Conservation (phyloP, 2,797 vertebrate species). For the Gadopsis bispinosus region DNA sequence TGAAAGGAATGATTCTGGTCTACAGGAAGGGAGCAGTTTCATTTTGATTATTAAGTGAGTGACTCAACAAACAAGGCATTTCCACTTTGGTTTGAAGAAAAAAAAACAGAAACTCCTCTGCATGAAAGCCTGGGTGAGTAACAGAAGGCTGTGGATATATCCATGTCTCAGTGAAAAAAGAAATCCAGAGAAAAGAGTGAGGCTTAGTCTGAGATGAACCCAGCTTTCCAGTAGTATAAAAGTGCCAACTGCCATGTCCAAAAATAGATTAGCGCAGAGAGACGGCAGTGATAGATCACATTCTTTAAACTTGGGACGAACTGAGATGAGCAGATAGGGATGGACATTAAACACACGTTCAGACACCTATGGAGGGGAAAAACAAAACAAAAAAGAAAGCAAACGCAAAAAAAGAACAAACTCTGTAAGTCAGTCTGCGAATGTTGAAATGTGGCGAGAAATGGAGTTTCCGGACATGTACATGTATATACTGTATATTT, state of each 20-base stretch:
- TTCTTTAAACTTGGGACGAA: not conserved
- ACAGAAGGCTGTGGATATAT: conserved; percentile 1
- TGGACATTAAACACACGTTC: conserved; percentile 18
- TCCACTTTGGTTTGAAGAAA: not conserved
- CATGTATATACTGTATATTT: not conserved
- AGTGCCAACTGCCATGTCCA: not conserved
- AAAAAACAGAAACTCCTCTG: not conserved
- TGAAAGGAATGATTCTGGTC: not conserved
- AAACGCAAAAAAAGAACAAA: not conserved
- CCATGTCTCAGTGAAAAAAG: conserved; percentile 13
- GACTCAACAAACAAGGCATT: not conserved
- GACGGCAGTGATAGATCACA: not conserved
- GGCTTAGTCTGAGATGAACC: conserved; percentile 26
- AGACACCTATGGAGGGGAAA: not conserved
- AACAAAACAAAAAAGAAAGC: not conserved
- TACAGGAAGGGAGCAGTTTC: not conserved
- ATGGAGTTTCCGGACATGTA: not conserved
- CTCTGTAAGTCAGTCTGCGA: too few species aligned
- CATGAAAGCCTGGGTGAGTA: conserved; percentile 17
- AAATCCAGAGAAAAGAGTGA: conserved; percentile 11
- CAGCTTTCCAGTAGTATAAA: not conserved
- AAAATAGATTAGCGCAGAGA: conserved; percentile 46
- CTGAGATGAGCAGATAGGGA: conserved; percentile 13
- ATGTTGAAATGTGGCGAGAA: not conserved
- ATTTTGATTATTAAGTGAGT: not conserved